Evolutionary conservation across 2,797 vertebrate species (phyloP).

Genomic region (Tokudaia muenninki): DNA sequence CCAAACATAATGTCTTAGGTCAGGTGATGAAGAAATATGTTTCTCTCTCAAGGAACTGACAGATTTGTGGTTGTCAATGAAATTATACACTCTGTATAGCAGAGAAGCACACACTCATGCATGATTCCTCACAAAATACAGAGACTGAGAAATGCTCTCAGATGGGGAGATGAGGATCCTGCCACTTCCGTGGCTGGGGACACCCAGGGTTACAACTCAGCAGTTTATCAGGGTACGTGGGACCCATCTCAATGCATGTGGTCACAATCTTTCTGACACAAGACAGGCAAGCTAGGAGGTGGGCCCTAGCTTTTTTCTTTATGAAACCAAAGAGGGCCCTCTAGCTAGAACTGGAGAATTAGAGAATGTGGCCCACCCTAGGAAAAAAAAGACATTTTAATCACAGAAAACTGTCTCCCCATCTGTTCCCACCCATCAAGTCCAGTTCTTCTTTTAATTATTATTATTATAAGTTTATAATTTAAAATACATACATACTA

Average conservation of each 20-base stretch:
- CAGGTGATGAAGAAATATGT: neutral
- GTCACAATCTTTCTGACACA: neutral
- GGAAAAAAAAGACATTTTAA: neutral
- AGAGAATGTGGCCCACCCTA: neutral
- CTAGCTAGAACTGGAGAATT: neutral
- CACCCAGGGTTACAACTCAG: neutral
- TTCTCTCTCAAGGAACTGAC: neutral
- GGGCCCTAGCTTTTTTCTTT: neutral
- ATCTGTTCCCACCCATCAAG: neutral
- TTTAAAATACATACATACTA: too few relatives aligned
- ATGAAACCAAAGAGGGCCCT: neutral
- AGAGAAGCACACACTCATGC: too few relatives aligned
- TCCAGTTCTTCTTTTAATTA: neutral
- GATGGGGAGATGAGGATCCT: neutral
- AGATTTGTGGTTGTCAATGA: slow-evolving; percentile 5
- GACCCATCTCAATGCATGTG: fast-evolving
- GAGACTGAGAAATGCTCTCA: neutral
- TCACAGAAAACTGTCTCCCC: neutral
- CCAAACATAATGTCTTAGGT: neutral
- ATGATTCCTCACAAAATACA: neutral
- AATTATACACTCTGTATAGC: too few relatives aligned
- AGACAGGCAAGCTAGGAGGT: neutral
- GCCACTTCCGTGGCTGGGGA: neutral
- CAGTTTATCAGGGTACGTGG: too few relatives aligned
- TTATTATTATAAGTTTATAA: too few relatives aligned